A percentile compares a stretch with the other conserved stretches of the same genome.
These are phyloP conservation scores for Pygoscelis antarcticus DNA, from an alignment of 2,113 vertebrate species.

Conservation along the genomic window DNA sequence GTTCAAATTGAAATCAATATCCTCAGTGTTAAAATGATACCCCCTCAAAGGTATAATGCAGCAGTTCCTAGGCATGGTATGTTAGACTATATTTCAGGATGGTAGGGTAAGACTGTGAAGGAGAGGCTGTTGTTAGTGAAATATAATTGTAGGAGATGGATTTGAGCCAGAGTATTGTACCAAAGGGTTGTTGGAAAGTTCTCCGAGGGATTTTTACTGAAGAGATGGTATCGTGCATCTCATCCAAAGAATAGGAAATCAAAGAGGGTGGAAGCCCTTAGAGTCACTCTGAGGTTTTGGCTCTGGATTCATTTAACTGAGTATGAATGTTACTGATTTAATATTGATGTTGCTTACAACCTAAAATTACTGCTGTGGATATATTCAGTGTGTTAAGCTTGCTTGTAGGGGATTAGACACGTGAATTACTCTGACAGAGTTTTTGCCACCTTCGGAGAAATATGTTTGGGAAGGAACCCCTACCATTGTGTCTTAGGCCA, in stretches of 20 bases:
- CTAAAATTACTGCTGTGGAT: background rate
- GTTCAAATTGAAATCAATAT: background rate
- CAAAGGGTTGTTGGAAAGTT: background rate
- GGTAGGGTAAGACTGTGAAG: background rate
- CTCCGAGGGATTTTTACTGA: constrained; percentile 36
- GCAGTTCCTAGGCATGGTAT: background rate
- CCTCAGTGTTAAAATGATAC: background rate
- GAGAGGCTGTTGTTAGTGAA: background rate
- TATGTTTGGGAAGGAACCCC: background rate
- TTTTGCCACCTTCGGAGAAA: background rate
- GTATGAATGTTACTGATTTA: background rate
- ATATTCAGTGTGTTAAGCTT: background rate
- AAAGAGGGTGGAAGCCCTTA: background rate
- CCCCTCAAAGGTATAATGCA: background rate
- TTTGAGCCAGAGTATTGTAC: constrained; percentile 8
- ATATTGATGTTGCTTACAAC: background rate
- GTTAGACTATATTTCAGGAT: background rate
- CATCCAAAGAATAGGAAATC: constrained; percentile 12
- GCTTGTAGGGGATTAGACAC: background rate
- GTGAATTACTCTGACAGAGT: background rate
- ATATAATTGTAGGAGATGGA: constrained; percentile 7
- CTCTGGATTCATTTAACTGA: constrained; percentile 8
- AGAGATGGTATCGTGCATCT: background rate
- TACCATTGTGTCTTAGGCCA: background rate
- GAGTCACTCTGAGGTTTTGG: constrained; percentile 45